Evolutionary conservation across 2,797 vertebrate species (phyloP).

Genomic region (Enteromius trimaculatus): DNA sequence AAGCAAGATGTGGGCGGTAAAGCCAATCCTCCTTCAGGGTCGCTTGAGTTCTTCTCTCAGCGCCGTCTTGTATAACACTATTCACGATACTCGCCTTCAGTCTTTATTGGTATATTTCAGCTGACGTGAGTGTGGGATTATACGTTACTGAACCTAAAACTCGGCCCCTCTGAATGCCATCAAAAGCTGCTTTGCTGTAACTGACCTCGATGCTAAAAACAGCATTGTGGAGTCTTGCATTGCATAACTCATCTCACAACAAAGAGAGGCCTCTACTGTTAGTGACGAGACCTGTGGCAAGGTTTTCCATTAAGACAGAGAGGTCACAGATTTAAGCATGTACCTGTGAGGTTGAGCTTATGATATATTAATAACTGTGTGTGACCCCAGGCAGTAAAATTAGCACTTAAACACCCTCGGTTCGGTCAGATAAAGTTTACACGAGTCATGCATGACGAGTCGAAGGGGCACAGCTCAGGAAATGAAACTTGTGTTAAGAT

Average conservation of each 20-base stretch:
- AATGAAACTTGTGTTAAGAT: not conserved
- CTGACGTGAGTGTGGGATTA: conserved; percentile 49
- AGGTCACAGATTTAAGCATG: conserved; percentile 31
- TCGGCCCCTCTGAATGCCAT: conserved; percentile 44
- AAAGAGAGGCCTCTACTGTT: conserved; percentile 48
- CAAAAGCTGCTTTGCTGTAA: conserved; percentile 40
- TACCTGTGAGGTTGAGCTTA: conserved; percentile 46
- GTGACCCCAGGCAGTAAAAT: conserved; percentile 37
- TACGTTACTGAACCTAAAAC: conserved; percentile 38
- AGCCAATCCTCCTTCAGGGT: conserved; percentile 39
- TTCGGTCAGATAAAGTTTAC: not conserved
- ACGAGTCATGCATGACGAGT: not conserved
- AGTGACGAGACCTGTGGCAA: conserved; percentile 37
- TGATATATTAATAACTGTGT: conserved; percentile 42
- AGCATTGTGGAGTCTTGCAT: conserved; percentile 43
- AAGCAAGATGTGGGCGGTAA: conserved; percentile 17
- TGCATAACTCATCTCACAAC: conserved; percentile 58
- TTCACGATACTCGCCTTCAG: conserved; percentile 28
- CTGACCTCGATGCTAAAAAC: conserved; percentile 52
- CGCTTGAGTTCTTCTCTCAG: conserved; percentile 43
- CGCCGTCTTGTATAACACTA: conserved; percentile 45
- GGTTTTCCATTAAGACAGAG: conserved; percentile 57
- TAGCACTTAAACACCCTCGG: not conserved
- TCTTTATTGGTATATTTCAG: conserved; percentile 49
- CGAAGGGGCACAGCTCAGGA: not conserved